phyloP scores from a whole-genome alignment of 2,113 vertebrate genomes.

The Uria aalge region DNA sequence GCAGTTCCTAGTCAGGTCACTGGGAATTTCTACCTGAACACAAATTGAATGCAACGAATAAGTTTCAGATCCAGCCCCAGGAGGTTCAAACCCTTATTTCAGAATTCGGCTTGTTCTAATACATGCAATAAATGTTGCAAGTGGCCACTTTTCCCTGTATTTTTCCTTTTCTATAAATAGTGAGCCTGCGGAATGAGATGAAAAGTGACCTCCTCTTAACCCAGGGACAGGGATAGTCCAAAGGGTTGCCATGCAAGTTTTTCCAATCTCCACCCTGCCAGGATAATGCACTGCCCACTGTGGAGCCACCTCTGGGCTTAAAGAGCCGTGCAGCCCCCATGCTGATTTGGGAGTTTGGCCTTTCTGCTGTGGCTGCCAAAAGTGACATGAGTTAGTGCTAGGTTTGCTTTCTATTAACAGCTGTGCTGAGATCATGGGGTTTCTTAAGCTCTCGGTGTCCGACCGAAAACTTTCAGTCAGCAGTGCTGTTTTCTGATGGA shows the following conservation, averaged over 20 bases:
- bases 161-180: constrained; percentile 6
- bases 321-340: constrained; percentile 6
- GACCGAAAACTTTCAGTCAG: constrained; percentile 28
- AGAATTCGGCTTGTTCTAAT: neutral
- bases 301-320: constrained; percentile 26
- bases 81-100: neutral
- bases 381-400: constrained; percentile 52
- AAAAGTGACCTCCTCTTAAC: constrained; percentile 8
- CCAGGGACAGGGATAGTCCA: neutral
- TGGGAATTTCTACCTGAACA: neutral
- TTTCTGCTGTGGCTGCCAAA: constrained; percentile 55
- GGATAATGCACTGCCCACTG: neutral
- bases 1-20: neutral
- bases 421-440: constrained; percentile 60
- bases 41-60: neutral
- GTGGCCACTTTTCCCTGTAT: neutral
- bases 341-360: constrained; percentile 44
- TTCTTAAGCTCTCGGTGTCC: constrained; percentile 52
- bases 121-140: neutral
- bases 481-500: constrained; percentile 48
- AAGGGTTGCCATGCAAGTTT: neutral
- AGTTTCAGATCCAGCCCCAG: neutral
- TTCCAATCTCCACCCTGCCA: constrained; percentile 9
- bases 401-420: constrained; percentile 59
- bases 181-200: neutral